Conservation (phyloP, 2,113 vertebrate genomes). For the Syrmaticus mikado region DNA sequence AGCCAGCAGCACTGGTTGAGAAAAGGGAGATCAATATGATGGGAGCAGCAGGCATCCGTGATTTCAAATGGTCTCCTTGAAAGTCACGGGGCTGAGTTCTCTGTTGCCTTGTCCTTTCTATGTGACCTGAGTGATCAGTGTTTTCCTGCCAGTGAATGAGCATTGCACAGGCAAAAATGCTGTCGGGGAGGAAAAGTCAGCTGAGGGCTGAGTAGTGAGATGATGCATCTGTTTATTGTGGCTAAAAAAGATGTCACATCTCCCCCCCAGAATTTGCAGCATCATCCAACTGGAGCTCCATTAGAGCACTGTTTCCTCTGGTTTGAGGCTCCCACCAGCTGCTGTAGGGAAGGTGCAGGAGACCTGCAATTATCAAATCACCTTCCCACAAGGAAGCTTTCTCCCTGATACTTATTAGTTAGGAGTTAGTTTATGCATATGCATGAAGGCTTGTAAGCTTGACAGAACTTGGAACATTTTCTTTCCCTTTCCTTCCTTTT, state of each 20-base stretch:
- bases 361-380: background rate
- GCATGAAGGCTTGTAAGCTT: background rate
- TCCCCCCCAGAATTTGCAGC: background rate
- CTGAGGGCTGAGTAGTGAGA: background rate
- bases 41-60: background rate
- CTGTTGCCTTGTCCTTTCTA: background rate
- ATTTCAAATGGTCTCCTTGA: background rate
- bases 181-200: background rate
- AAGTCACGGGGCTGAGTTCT: background rate
- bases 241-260: background rate
- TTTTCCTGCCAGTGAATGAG: background rate
- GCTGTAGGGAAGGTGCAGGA: background rate
- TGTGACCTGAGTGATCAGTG: background rate
- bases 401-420: background rate
- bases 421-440: background rate
- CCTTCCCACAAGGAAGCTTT: background rate
- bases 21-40: slow-evolving; percentile 13
- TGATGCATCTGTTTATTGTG: background rate
- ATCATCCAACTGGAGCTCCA: too few relatives aligned
- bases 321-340: background rate
- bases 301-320: too few relatives aligned
- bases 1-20: slow-evolving; percentile 25
- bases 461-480: background rate
- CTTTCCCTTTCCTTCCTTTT: background rate
- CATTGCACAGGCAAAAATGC: background rate